These are phyloP conservation scores for Oxyruncus cristatus DNA, from an alignment of 2,113 vertebrate genomes.

Conservation along the genomic window DNA sequence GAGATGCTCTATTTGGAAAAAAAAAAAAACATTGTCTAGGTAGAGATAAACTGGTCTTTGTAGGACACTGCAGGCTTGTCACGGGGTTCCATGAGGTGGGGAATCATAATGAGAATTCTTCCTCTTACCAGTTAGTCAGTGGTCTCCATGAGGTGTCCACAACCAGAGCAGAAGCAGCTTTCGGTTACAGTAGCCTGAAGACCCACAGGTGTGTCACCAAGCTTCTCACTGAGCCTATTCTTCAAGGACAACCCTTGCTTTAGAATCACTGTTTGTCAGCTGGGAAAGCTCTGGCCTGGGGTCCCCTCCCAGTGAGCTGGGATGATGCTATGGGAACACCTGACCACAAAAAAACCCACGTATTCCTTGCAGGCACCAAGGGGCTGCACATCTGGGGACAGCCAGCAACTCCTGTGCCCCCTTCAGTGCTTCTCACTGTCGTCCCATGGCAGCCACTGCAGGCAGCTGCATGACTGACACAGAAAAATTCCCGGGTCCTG, in stretches of 20 bases:
- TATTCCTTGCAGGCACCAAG: background rate
- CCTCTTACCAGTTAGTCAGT: background rate
- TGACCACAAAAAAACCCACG: accelerated
- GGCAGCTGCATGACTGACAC: background rate
- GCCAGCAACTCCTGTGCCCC: background rate
- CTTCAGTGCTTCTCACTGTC: background rate
- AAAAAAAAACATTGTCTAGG: accelerated
- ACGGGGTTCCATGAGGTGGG: no score
- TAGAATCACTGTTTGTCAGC: background rate
- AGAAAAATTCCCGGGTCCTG: background rate
- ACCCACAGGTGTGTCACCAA: background rate
- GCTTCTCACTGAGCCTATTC: background rate
- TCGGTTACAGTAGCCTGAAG: background rate
- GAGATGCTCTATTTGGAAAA: background rate
- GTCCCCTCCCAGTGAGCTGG: background rate
- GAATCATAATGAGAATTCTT: background rate
- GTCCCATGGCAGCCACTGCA: background rate
- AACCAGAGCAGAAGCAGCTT: background rate
- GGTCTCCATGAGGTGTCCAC: background rate
- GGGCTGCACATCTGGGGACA: accelerated
- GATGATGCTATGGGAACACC: background rate
- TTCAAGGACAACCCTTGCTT: background rate
- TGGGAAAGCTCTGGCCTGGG: background rate
- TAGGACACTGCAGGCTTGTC: background rate
- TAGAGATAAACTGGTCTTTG: background rate